Conservation (phyloP, 2,888 invertebrate species). For the Ectobius pallidus region DNA sequence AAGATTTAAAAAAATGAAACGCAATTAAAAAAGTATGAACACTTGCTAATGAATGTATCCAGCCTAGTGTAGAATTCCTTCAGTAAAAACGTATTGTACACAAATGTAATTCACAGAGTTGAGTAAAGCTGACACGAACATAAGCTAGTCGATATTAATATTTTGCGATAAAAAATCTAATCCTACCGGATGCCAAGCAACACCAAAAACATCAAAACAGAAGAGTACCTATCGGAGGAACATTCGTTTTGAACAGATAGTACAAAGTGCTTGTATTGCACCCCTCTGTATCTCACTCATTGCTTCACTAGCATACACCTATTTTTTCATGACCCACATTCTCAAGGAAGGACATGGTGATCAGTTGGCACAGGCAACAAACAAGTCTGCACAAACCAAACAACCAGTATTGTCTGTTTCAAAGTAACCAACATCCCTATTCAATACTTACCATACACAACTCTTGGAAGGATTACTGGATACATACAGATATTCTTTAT, state of each 20-base stretch:
- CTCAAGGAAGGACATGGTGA: too few relatives aligned
- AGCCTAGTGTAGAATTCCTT: background rate
- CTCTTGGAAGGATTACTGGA: too few relatives aligned
- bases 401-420: too few relatives aligned
- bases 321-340: too few relatives aligned
- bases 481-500: too few relatives aligned
- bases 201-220: conserved; percentile 3
- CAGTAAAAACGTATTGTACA: background rate
- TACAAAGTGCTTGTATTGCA: background rate
- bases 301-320: too few relatives aligned
- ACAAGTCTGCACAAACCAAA: too few relatives aligned
- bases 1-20: background rate
- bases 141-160: background rate
- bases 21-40: background rate
- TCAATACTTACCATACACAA: too few relatives aligned
- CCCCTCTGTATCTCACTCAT: background rate
- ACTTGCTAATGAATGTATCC: background rate
- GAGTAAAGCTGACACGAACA: too few relatives aligned
- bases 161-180: background rate
- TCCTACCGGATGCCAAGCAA: conserved; percentile 4
- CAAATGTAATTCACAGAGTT: conserved; percentile 13
- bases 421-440: too few relatives aligned
- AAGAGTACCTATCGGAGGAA: background rate
- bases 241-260: background rate
- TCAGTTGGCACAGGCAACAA: too few relatives aligned